Base-by-base conservation (phyloP, 2,888 invertebrate genomes). In the Trilocha varians region DNA sequence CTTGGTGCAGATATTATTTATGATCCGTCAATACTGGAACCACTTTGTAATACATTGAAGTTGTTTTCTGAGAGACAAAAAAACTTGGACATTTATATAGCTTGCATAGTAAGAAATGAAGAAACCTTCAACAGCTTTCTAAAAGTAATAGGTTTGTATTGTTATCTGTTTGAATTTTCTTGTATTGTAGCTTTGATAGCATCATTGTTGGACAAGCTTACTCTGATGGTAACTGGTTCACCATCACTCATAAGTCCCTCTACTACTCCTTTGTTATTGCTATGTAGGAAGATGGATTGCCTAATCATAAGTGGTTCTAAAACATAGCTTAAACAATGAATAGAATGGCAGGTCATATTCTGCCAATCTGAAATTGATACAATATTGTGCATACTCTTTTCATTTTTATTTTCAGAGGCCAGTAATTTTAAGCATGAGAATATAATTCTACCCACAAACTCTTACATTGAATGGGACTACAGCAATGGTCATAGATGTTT, bases 81-180 rank as follows among this genome's bases (percentile, higher is more conserved):
- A 13, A 5, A 62, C 34, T 44, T 80, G 33, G 60, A 68, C 48
- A 62, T 78, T 16, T 80, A 65, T 45, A 75, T 84, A 50, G 73
- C 75, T 32, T 76, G 75, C 57, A 62, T 78, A 36, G 66, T 92
- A 48, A 79, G 93, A 51, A 93, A 93, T 76, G 71, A 84, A 56
- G 75, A 86, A 1, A 93, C 93, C 1, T 76, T 90, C 48, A 55
- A 76, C 3, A 56, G 65, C 16, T 93, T 93, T 73, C 62, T 90
- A 35, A 50, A 72, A 13, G 58, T 70, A 48, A 67, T 91, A 53
- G 84, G 91, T 91, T 63, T 47, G 16, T 43, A 36, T 25, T 35
- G 11, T 11, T 9, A n/a, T 34, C 13, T 34, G 2, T 34, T 34
- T 9, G n/a, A n/a, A n/a, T n/a, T n/a, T n/a, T n/a, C n/a, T n/a